These are phyloP conservation scores for Diplodus puntazzo DNA, from an alignment of 2,797 vertebrate species.

Conservation along the genomic window DNA sequence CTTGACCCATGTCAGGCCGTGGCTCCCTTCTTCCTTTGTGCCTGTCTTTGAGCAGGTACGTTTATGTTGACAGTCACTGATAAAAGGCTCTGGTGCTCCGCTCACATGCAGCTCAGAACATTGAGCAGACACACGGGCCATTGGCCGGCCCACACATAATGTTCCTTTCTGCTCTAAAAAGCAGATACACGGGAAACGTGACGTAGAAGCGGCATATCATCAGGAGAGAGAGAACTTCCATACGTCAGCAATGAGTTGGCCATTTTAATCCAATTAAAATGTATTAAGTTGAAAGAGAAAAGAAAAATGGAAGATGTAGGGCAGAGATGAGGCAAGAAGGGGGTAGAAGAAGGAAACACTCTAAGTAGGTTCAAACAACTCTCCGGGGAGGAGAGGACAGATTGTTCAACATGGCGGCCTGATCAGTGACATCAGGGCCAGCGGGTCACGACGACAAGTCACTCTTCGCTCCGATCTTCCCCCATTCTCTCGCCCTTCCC, in stretches of 20 bases:
- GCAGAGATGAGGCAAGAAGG: slow-evolving; percentile 9
- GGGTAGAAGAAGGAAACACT: slow-evolving; percentile 12
- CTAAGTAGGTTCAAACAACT: slow-evolving; percentile 47
- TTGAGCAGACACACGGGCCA: slow-evolving; percentile 52
- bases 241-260: slow-evolving; percentile 4
- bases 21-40: slow-evolving; percentile 29
- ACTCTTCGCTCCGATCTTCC: slow-evolving; percentile 30
- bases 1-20: slow-evolving; percentile 54
- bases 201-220: slow-evolving; percentile 23
- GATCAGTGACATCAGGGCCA: slow-evolving; percentile 47
- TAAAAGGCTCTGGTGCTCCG: slow-evolving; percentile 57
- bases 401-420: slow-evolving; percentile 57
- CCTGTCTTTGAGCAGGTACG: slow-evolving; percentile 61
- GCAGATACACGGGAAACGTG: slow-evolving; percentile 60
- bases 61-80: slow-evolving; percentile 56
- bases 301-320: slow-evolving; percentile 4
- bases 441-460: slow-evolving; percentile 38
- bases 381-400: slow-evolving; percentile 24
- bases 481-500: slow-evolving; percentile 27
- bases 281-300: neutral
- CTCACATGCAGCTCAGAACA: slow-evolving; percentile 65
- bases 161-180: slow-evolving; percentile 79
- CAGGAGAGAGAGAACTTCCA: slow-evolving; percentile 2
- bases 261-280: slow-evolving; percentile 34
- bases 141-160: slow-evolving; percentile 58